phyloP scores from a whole-genome alignment of 2,797 vertebrate species.

The Xenops minutus region DNA sequence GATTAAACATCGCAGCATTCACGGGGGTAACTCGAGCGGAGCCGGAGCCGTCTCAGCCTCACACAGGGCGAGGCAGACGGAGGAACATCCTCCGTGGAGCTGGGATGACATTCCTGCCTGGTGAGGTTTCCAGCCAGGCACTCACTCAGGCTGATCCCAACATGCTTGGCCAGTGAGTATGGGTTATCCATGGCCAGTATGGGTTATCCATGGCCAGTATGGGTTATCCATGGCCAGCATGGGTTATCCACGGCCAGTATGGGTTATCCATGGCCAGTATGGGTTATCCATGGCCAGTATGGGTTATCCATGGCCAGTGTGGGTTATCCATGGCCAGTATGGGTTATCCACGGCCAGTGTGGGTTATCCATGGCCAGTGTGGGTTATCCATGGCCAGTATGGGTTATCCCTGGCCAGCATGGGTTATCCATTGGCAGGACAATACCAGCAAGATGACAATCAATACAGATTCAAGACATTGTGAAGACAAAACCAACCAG shows the following conservation, averaged over 20 bases:
- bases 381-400: too few species aligned
- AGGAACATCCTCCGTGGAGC: not conserved
- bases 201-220: too few species aligned
- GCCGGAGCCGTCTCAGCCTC: not conserved
- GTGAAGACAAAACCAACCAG: not conserved
- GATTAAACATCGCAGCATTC: not conserved
- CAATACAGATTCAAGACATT: too few species aligned
- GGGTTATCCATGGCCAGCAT: too few species aligned
- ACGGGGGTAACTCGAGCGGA: not conserved
- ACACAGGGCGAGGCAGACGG: not conserved
- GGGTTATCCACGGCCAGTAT: too few species aligned
- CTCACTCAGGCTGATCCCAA: not conserved
- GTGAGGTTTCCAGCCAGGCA: not conserved
- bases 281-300: too few species aligned
- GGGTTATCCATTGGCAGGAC: not conserved
- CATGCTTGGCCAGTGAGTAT: not conserved
- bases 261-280: too few species aligned
- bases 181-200: not conserved
- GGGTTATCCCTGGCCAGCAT: not conserved
- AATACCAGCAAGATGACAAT: fast-evolving
- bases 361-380: too few species aligned
- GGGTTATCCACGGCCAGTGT: too few species aligned
- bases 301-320: too few species aligned
- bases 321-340: too few species aligned
- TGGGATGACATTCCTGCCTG: not conserved